Base-by-base conservation (phyloP, 2,888 invertebrate species). In the Choreutis nemorana region DNA sequence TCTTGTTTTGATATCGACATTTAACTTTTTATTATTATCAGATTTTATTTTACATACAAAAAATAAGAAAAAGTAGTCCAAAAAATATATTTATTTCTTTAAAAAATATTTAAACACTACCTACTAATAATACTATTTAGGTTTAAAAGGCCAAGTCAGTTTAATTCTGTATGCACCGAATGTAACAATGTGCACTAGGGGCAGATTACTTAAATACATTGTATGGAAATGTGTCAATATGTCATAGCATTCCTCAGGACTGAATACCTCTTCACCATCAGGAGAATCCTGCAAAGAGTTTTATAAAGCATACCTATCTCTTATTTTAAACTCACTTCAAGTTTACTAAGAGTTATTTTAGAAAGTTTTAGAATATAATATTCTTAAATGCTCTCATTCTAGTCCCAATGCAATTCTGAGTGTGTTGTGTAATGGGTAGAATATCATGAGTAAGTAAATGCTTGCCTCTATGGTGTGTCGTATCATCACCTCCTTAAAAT, bases 181-280 rank as follows among this genome's bases (percentile, higher is more conserved):
- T 1, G 63, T 60, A 2, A 62, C 35, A 2, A 75, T 55, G 27
- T 78, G 77, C n/a, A 78, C 48, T 0, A 78, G 49, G 1, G 78
- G 68, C 35, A 77, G 31, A 39, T 78, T 73, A n/a, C 37, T 50
- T n/a, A 77, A 21, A 37, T 77, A 78, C 6, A 57, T 35, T 0
- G 64, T 51, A 39, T 77, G 77, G 45, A 78, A 78, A 36, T 78
- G 77, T 0, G 63, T 54, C 12, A 72, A 4, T n/a, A 78, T 65
- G 37, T 77, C 71, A 31, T 65, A 75, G 34, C 67, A 61, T 25
- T 77, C 77, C 0, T 63, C 59, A 0, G 77, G 63, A 7, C 50
- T 51, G 35, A 73, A 75, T 4, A 72, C 55, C 32, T 68, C 64
- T 36, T 71, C 50, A 1, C 70, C 68, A 9, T 64, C 55, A 0